These are phyloP conservation scores for Drosophila gaucha DNA, from an alignment of 2,888 invertebrate genomes.

Conservation along the genomic window DNA sequence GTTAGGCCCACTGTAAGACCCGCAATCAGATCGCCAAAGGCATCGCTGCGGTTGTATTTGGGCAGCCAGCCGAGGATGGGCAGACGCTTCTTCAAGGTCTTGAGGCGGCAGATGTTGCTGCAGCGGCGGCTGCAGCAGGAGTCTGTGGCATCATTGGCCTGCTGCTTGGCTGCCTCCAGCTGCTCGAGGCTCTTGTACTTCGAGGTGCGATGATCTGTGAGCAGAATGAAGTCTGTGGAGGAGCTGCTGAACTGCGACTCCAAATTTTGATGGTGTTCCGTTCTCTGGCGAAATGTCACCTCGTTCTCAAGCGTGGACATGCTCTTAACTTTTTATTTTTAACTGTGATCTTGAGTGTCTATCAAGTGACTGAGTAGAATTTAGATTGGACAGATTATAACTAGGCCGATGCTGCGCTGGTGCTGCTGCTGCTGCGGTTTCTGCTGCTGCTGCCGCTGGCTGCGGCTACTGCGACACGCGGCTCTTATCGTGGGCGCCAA, in stretches of 20 bases:
- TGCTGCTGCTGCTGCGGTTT: not conserved
- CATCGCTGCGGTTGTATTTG: constrained; percentile 89
- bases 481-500: constrained; percentile 58
- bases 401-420: constrained; percentile 42
- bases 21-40: constrained; percentile 94
- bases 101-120: constrained; percentile 87
- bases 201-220: constrained; percentile 80
- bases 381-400: constrained; percentile 38
- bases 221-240: constrained; percentile 81
- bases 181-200: constrained; percentile 75
- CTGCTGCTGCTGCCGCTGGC: constrained; percentile 6
- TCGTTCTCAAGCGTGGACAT: constrained; percentile 80
- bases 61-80: constrained; percentile 93
- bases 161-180: constrained; percentile 50
- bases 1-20: constrained; percentile 94
- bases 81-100: constrained; percentile 89
- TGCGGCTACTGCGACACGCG: constrained; percentile 53
- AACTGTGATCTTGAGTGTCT: constrained; percentile 7
- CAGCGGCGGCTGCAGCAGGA: constrained; percentile 48
- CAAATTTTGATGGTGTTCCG: constrained; percentile 63
- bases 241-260: constrained; percentile 78
- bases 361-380: constrained; percentile 31
- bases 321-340: not conserved
- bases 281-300: constrained; percentile 70
- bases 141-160: constrained; percentile 22